Base-by-base conservation (phyloP, 2,797 vertebrate species). In the Atherinosoma microstoma region DNA sequence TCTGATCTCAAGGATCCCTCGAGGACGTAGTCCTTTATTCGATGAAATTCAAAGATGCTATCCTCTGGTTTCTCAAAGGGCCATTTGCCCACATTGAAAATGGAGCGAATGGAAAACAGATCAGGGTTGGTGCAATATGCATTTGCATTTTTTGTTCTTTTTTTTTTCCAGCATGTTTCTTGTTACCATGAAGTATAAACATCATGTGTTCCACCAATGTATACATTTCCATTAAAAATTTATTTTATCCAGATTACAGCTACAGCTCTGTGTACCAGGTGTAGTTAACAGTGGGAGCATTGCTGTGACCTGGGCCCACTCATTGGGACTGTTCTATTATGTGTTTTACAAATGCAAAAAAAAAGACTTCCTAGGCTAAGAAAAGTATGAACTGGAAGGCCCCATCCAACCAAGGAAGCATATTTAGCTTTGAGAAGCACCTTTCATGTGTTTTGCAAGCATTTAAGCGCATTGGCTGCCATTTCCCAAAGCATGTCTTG, bases 371-470 rank as follows among this genome's bases (percentile, higher is more conserved):
- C n/a, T 22, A 49, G 20, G n/a, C 10, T 51, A 24, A 51, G 8
- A n/a, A 51, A 51, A 24, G 3, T 49, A 51, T 30, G 27, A 29
- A 29, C 29, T 16, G 27, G 27, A 29, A 56, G 29, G 53, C 53
- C 53, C 11, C 53, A 29, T 15, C 53, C 13, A 13, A 56, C 24
- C 4, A 29, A 27, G 27, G 53, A 30, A 29, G 27, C 12, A 18
- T 18, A 10, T 16, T 30, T 56, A 15, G 58, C 9, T 64, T 66
- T 66, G 74, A 83, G 66, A 72, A 70, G 63, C 64, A 35, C 56
- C 24, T 22, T 38, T 40, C 47, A 63, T 35, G 66, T 67, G 20
- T 38, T 60, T 67, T 67, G 57, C 61, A 40, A 32, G 30, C 53
- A 22, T 76, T 62, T 49, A 27, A 45, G 38, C 24, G 1, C 9